phyloP scores from a whole-genome alignment of 2,797 vertebrate species.

The Enteromius trimaculatus region DNA sequence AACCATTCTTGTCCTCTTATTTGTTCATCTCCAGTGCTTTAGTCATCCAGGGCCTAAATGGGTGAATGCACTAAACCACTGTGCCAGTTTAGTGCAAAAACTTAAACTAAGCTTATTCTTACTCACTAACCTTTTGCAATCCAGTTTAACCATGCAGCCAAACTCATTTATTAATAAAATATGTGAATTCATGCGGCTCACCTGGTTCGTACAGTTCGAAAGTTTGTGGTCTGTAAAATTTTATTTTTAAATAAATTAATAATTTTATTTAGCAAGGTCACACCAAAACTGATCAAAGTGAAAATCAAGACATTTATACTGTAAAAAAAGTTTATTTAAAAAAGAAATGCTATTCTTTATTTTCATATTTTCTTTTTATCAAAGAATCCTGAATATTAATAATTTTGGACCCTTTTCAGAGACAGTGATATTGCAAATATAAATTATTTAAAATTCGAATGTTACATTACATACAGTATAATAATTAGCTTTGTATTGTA shows the following conservation, averaged over 20 bases:
- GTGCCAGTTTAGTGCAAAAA: neutral
- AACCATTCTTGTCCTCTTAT: slow-evolving; percentile 48
- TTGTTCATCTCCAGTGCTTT: slow-evolving; percentile 50
- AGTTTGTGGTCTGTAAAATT: neutral
- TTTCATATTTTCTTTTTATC: neutral
- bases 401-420: too few species aligned
- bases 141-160: neutral
- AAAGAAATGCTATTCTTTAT: neutral
- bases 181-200: neutral
- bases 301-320: neutral
- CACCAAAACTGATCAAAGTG: neutral
- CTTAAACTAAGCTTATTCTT: neutral
- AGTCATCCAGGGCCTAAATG: slow-evolving; percentile 5
- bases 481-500: too few species aligned
- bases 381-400: neutral
- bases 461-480: too few species aligned
- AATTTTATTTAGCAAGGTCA: neutral
- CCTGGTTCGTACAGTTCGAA: neutral
- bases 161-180: neutral
- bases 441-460: too few species aligned
- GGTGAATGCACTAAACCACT: neutral
- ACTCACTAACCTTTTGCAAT: neutral
- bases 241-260: neutral
- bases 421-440: too few species aligned
- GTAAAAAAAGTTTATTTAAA: neutral